A percentile compares a stretch with the other conserved stretches of the same genome.
Conservation (phyloP, 2,797 vertebrate species). For the Hephaestus fuliginosus region DNA sequence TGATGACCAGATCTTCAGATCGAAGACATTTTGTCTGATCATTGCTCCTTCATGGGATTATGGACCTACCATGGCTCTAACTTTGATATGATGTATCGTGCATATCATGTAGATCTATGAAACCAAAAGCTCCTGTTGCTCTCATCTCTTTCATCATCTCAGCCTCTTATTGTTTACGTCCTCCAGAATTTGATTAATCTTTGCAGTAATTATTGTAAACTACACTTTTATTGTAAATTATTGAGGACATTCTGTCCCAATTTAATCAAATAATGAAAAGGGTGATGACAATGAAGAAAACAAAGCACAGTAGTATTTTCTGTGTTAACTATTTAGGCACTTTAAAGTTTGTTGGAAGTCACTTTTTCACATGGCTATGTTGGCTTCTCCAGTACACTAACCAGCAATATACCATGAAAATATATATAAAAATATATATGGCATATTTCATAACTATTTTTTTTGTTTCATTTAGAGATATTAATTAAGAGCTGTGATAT, state of each 20-base stretch:
- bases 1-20: not conserved
- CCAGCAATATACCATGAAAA: not conserved
- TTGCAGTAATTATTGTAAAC: not conserved
- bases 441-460: not conserved
- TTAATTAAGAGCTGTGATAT: not conserved
- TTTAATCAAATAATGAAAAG: not conserved
- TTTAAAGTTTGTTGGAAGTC: not conserved
- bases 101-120: constrained; percentile 9
- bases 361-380: not conserved
- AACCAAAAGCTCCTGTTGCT: not conserved
- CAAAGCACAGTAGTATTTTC: not conserved
- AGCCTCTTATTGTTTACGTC: not conserved
- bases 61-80: too few species aligned
- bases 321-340: not conserved
- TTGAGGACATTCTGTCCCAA: not conserved
- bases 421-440: too few species aligned
- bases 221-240: not conserved
- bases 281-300: not conserved
- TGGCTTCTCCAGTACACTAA: not conserved
- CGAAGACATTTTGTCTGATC: not conserved
- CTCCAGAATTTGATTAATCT: not conserved
- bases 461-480: not conserved
- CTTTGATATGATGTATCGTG: not conserved
- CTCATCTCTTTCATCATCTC: not conserved
- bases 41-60: not conserved